Conservation (phyloP, 2,888 invertebrate genomes). For the Melieria omissa region DNA sequence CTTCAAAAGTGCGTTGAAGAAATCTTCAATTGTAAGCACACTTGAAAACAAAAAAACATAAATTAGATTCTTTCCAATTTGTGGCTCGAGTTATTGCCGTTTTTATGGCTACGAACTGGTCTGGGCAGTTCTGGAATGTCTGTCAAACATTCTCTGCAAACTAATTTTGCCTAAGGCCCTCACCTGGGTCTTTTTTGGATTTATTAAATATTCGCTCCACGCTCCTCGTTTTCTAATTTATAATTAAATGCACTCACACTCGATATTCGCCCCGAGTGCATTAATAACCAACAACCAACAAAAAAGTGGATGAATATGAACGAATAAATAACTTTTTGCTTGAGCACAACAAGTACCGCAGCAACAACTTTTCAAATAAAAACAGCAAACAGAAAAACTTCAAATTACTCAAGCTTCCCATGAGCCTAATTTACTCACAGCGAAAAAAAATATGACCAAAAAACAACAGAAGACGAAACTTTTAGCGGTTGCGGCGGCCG, state of each 20-base stretch:
- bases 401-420: neutral
- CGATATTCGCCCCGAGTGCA: slow-evolving; percentile 17
- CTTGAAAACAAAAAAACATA: too few relatives aligned
- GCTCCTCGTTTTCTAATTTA: slow-evolving; percentile 8
- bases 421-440: neutral
- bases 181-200: too few relatives aligned
- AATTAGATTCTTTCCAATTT: too few relatives aligned
- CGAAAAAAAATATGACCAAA: neutral
- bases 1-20: too few relatives aligned
- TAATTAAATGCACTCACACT: slow-evolving; percentile 26
- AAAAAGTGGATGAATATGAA: too few relatives aligned
- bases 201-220: too few relatives aligned
- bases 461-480: neutral
- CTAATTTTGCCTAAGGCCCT: too few relatives aligned
- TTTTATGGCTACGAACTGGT: too few relatives aligned
- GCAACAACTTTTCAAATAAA: neutral
- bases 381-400: slow-evolving; percentile 15
- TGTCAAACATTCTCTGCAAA: too few relatives aligned
- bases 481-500: slow-evolving; percentile 11
- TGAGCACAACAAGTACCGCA: neutral
- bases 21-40: too few relatives aligned
- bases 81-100: too few relatives aligned
- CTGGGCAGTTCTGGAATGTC: too few relatives aligned
- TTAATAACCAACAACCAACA: slow-evolving; percentile 7
- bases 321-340: neutral